Percentiles rank a stretch among this genome's conserved stretches.
These are phyloP conservation scores for Boloria euphrosyne DNA, from an alignment of 2,888 invertebrate genomes.

Conservation along the genomic window DNA sequence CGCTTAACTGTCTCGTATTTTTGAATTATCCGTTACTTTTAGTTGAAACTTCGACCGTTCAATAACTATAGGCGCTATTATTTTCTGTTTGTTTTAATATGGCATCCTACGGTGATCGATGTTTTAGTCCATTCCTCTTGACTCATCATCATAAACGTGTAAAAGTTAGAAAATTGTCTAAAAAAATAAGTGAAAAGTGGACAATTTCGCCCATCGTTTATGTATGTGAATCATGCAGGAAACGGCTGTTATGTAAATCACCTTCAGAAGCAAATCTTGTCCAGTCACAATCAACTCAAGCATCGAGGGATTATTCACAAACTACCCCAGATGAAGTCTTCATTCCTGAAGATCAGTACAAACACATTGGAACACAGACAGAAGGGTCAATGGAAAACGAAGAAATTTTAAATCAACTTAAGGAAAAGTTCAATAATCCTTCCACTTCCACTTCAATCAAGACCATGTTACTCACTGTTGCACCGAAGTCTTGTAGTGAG, in stretches of 20 bases:
- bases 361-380: slow-evolving; percentile 9
- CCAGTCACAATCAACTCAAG: slow-evolving; percentile 6
- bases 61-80: too few relatives aligned
- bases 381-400: slow-evolving; percentile 12
- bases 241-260: neutral
- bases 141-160: slow-evolving; percentile 4
- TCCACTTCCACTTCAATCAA: slow-evolving; percentile 37
- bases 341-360: neutral
- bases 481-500: slow-evolving; percentile 43
- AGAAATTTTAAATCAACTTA: slow-evolving; percentile 40
- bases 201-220: neutral
- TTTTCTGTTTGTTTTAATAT: neutral
- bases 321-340: slow-evolving; percentile 23
- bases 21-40: too few relatives aligned
- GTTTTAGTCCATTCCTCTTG: slow-evolving; percentile 16
- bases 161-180: slow-evolving; percentile 7
- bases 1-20: too few relatives aligned
- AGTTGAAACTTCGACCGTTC: too few relatives aligned
- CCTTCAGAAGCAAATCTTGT: neutral
- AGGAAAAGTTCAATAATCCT: slow-evolving; percentile 41
- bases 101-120: slow-evolving; percentile 15
- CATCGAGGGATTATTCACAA: slow-evolving; percentile 17
- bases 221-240: slow-evolving; percentile 12
- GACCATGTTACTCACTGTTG: slow-evolving; percentile 40
- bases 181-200: slow-evolving; percentile 2